Base-by-base conservation (phyloP, 1,140 invertebrate genomes). In the Metopolophium dirhodum region DNA sequence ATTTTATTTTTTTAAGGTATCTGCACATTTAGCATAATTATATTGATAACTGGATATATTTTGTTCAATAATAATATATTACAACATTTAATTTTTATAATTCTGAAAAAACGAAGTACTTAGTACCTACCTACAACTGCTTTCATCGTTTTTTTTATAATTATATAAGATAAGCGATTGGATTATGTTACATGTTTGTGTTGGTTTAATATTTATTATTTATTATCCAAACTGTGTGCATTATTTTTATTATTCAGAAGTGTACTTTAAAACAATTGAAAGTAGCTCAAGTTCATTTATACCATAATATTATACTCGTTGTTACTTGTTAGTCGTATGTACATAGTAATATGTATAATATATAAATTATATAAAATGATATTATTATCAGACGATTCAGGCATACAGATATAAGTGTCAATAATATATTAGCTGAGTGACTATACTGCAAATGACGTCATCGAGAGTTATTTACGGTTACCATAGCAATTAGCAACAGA, bases 391-490 rank as follows among this genome's bases (percentile, higher is more conserved):
- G 85, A 47, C 4, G 14, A 35, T n/a, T 77, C n/a, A n/a, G n/a
- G 6, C 26, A 22, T 83, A 47, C 26, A 26, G 41, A 86, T 2
- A 26, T 47, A 26, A 45, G 26, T 86, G 23, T 86, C 41, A 86
- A 47, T 47, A 86, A 86, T 86, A 47, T 30, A 47, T 47, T 47
- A 30, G 11, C 3, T 1, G 4, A 47, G 85, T 47, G 23, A 86
- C 85, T 86, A 30, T 86, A 30, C 14, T 1, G 85, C 14, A 41
- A 89, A 89, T 89, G 20, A 54, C 87, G 49, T 89, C 86, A 88
- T 49, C 11, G 86, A 45, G 26, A 47, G 30, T 88, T 87, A 88
- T 88, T 88, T 88, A 89, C 87, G 2, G 87, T 89, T 54, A 37
- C 35, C 49, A 54, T 89, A 20, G 87, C 35, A 35, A 54, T 47